Evolutionary conservation across 2,113 vertebrate species (phyloP), one percentile per base, ranked within the genome.

Genomic region (Cariama cristata): DNA sequence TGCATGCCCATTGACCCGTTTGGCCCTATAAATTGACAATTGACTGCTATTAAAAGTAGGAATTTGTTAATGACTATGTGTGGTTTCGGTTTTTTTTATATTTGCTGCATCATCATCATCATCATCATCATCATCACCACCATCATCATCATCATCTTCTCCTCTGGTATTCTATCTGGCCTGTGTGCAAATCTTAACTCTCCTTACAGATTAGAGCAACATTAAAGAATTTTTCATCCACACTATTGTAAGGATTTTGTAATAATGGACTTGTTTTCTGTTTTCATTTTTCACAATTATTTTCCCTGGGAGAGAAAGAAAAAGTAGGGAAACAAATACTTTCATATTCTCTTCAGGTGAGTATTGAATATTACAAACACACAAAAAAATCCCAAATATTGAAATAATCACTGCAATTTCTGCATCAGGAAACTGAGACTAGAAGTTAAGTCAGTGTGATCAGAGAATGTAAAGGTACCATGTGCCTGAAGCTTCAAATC

Each of bases 201-300:
- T 24, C 11, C 7, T 74, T 27, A 44, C 2, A n/a, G 26, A 24
- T 45, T 4, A 27, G 8, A 76, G 12, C 7, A 30, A 15, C 1
- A 12, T 11, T 38, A 50, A 12, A 45, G 15, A 27, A 5, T 73
- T 52, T 75, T 68, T 55, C 14, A 27, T 40, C 26, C n/a, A 11
- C 0, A 1, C 1, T 21, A 1, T 26, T 10, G 2, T 4, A 38
- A 16, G 23, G 33, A 35, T 73, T 82, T 93, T 90, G 5, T 42
- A 15, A 38, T 42, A 15, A 38, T 13, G 7, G 28, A 22, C 3
- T 81, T 72, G 8, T 12, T 68, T 42, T 49, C 30, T 58, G 0
- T 20, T 63, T 75, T 44, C 1, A 12, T 19, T 72, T 84, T 68
- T 35, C 44, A 50, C 8, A 12, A 18, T 40, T 45, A 7, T 56